A percentile compares a stretch with the other conserved stretches of the same genome.
These are phyloP conservation scores for Vultur gryphus DNA, from an alignment of 2,797 vertebrate species.

Conservation along the genomic window DNA sequence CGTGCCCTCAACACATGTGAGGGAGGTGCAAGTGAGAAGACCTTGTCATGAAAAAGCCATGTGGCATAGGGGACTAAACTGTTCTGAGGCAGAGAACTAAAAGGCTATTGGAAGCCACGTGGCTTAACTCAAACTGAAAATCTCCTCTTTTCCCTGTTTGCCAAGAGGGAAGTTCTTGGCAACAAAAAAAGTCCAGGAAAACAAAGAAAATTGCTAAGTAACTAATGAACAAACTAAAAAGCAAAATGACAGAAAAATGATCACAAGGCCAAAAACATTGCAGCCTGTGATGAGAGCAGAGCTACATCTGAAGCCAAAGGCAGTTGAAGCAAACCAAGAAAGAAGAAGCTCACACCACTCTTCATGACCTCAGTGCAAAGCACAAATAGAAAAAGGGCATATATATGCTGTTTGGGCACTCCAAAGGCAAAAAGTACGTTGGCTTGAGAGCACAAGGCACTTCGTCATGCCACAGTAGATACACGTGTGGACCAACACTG, in stretches of 20 bases:
- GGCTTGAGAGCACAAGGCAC: neutral
- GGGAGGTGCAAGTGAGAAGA: neutral
- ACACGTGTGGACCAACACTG: neutral
- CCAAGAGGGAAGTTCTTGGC: constrained; percentile 60
- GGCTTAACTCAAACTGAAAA: constrained; percentile 56
- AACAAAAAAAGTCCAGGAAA: constrained; percentile 44
- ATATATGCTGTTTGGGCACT: neutral
- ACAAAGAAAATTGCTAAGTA: constrained; percentile 68
- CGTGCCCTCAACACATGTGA: neutral
- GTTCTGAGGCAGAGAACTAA: neutral
- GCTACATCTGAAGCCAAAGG: constrained; percentile 39
- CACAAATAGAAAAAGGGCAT: neutral
- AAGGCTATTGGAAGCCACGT: constrained; percentile 34
- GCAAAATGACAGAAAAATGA: constrained; percentile 58
- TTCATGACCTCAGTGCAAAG: neutral
- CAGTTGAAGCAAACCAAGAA: constrained; percentile 36
- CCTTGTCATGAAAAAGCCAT: neutral
- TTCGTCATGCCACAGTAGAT: neutral
- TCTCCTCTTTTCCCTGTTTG: neutral
- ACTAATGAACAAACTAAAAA: constrained; percentile 65
- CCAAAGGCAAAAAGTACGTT: neutral
- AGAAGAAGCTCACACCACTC: neutral
- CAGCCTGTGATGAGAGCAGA: constrained; percentile 56
- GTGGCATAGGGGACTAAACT: neutral
- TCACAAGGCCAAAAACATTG: constrained; percentile 45